Evolutionary conservation across 2,113 vertebrate species (phyloP).

Genomic region (Calyptomena viridis): DNA sequence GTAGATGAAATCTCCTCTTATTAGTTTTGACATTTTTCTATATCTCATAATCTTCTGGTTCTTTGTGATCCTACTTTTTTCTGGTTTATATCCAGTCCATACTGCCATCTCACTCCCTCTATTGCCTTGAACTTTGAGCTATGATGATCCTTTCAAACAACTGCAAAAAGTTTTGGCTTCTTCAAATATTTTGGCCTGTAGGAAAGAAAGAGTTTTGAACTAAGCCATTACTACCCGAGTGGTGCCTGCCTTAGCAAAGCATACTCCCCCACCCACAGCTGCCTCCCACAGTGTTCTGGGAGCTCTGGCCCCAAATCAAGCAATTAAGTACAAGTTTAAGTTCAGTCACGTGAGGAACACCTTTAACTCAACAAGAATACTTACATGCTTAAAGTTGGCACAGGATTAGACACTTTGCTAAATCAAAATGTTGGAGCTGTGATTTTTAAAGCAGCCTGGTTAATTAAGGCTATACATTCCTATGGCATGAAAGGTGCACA

Average conservation of each 20-base stretch:
- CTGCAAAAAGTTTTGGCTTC: background rate
- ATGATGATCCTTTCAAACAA: slow-evolving; percentile 17
- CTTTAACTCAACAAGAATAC: background rate
- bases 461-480: background rate
- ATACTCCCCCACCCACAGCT: background rate
- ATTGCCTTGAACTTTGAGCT: background rate
- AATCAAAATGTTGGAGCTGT: background rate
- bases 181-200: background rate
- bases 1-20: slow-evolving; percentile 47
- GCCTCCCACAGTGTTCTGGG: background rate
- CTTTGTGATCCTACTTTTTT: slow-evolving; percentile 42
- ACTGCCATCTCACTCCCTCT: background rate
- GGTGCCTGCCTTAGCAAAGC: background rate
- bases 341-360: background rate
- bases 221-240: background rate
- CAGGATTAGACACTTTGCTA: background rate
- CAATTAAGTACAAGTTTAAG: background rate
- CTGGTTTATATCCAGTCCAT: background rate
- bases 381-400: background rate
- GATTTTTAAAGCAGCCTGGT: background rate
- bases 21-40: slow-evolving; percentile 44
- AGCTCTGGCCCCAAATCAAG: background rate
- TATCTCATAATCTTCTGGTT: slow-evolving; percentile 46
- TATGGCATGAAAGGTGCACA: background rate
- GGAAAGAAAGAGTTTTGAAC: slow-evolving; percentile 21